Evolutionary conservation across 2,888 invertebrate genomes (phyloP).

Genomic region (Pristionchus mayeri): DNA sequence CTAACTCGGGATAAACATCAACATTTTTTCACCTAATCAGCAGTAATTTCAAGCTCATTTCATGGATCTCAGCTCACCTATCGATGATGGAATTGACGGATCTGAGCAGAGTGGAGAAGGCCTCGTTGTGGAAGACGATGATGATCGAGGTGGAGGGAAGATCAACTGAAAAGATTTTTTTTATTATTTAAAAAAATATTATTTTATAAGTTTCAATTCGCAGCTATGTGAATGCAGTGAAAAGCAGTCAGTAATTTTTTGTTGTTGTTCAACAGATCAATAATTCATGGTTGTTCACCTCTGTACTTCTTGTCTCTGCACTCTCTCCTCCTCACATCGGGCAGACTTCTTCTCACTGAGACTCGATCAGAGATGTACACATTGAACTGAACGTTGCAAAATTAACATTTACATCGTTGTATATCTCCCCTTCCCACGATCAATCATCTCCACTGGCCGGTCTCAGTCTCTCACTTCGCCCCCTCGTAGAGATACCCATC

Average conservation of each 20-base stretch:
- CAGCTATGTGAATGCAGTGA: neutral
- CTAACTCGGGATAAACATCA: no score
- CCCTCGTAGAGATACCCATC: neutral
- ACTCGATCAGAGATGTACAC: slow-evolving; percentile 93
- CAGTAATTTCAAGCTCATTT: no score
- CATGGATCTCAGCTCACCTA: no score
- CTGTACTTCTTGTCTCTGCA: slow-evolving; percentile 77
- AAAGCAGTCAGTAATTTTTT: neutral
- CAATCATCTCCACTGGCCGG: slow-evolving; percentile 48
- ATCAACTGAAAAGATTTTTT: slow-evolving; percentile 75
- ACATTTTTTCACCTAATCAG: no score
- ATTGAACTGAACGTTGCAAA: slow-evolving; percentile 85
- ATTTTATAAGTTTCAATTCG: neutral
- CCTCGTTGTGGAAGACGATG: slow-evolving; percentile 98
- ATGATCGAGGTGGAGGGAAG: slow-evolving; percentile 91
- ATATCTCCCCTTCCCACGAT: slow-evolving; percentile 48
- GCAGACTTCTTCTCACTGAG: slow-evolving; percentile 71
- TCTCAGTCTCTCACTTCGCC: slow-evolving; percentile 16
- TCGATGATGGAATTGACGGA: slow-evolving; percentile 98
- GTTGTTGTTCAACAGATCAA: no score
- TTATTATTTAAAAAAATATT: neutral
- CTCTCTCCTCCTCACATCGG: slow-evolving; percentile 83
- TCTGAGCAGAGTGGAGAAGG: slow-evolving; percentile 95
- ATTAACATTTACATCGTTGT: neutral
- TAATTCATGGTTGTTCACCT: no score